These are phyloP conservation scores for Dreissena rostriformis DNA, from an alignment of 1,140 invertebrate genomes.

Conservation along the genomic window DNA sequence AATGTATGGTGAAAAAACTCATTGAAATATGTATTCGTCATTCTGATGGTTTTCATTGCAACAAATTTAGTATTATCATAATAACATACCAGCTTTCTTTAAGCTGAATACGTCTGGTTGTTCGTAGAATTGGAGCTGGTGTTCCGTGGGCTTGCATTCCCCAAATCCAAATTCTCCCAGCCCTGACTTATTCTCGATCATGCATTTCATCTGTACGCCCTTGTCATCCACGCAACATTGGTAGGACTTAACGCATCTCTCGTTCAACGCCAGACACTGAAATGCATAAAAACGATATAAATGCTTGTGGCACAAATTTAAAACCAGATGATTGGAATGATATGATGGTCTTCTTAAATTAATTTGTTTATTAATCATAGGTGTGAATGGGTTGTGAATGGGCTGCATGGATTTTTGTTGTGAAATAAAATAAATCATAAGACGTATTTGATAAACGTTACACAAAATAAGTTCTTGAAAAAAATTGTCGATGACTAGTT, in stretches of 20 bases:
- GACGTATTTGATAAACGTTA: too few species aligned
- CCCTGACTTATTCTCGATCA: not conserved
- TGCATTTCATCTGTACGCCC: conserved; percentile 2
- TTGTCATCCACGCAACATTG: not conserved
- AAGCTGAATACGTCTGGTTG: not conserved
- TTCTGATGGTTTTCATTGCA: too few species aligned
- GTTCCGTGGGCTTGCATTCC: not conserved
- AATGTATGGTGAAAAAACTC: too few species aligned
- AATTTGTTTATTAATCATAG: too few species aligned
- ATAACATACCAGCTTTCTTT: not conserved
- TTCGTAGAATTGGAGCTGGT: not conserved
- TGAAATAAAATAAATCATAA: too few species aligned
- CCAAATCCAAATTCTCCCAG: not conserved
- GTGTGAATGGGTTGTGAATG: too few species aligned
- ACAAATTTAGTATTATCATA: not conserved
- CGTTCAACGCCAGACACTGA: not conserved
- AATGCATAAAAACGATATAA: not conserved
- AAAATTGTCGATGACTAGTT: too few species aligned
- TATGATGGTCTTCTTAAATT: too few species aligned
- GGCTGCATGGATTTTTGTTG: too few species aligned
- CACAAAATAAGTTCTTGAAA: too few species aligned
- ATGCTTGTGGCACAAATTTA: not conserved
- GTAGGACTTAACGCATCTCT: not conserved
- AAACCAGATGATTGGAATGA: too few species aligned
- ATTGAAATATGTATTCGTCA: too few species aligned